A percentile compares a stretch with the other conserved stretches of the same genome.
phyloP scores from a whole-genome alignment of 2,888 invertebrate genomes.

The Temnothorax ravouxi region DNA sequence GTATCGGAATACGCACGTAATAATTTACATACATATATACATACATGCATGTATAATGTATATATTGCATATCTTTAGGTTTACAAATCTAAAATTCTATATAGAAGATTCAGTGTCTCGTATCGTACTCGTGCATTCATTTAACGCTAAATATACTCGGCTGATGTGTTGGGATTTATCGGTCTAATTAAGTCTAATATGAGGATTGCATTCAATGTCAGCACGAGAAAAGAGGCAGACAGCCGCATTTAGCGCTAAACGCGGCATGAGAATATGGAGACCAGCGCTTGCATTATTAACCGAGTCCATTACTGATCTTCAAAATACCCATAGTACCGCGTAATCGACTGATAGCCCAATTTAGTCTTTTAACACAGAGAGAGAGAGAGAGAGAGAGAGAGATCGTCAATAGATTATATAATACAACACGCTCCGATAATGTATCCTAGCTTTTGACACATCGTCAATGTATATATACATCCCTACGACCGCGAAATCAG shows the following conservation, averaged over 20 bases:
- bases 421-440: not conserved
- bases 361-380: conserved; percentile 1
- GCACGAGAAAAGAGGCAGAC: conserved; percentile 36
- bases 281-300: conserved; percentile 24
- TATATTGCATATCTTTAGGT: not conserved
- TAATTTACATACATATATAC: too few relatives aligned
- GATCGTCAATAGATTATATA: conserved; percentile 1
- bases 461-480: not conserved
- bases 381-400: too few relatives aligned
- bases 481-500: not conserved
- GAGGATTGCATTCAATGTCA: conserved; percentile 51
- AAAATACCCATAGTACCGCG: conserved; percentile 18
- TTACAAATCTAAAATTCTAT: not conserved
- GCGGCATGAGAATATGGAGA: conserved; percentile 25
- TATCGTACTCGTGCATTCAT: not conserved
- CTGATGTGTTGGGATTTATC: conserved; percentile 33
- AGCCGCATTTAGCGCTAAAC: conserved; percentile 36
- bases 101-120: not conserved
- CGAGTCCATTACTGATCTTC: conserved; percentile 37
- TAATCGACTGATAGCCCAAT: conserved; percentile 20
- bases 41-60: too few relatives aligned
- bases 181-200: conserved; percentile 49
- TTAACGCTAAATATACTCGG: conserved; percentile 24
- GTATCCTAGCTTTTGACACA: not conserved
- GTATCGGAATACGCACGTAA: not conserved